Base-by-base conservation (phyloP, 2,888 invertebrate genomes). In the Spodoptera picta region DNA sequence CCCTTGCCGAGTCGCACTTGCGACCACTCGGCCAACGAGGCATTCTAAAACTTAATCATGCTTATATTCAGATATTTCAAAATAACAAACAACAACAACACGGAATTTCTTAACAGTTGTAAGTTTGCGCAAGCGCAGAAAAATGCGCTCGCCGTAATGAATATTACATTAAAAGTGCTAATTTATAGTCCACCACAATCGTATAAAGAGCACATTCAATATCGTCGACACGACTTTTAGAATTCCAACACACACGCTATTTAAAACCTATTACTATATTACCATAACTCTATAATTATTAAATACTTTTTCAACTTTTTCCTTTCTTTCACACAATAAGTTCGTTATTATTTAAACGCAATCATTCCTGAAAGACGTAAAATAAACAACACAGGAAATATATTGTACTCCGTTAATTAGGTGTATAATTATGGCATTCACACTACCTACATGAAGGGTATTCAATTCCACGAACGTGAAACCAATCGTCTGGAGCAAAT, bases 151-250 rank as follows among this genome's bases (percentile, higher is more conserved):
- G 57, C 53, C 60, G 67, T 66, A 78, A 81, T 82, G 71, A 79
- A 79, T 74, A 82, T 82, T 65, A 57, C 77, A 74, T 82, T 67
- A 77, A 59, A 1, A 63, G 24, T 49, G 68, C 47, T 67, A 81
- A 77, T 79, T 79, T 77, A 82, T 75, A 51, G 52, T 31, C 55
- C 48, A 36, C 64, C 60, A 64, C 65, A 62, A 77, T 71, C 77
- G 75, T 75, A 74, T 73, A 77, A 80, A 69, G 78, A 74, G 74
- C 51, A 58, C 55, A 60, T 43, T 73, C 55, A 11, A 60, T 75
- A 60, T 56, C 58, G 60, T 48, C 53, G 9, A 76, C 61, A 63
- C 63, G 54, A 60, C 59, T 55, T 65, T 27, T 50, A 36, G 7
- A 67, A 78, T 65, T 70, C 67, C 55, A 62, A 14, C 46, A 69